phyloP scores from a whole-genome alignment of 2,113 vertebrate species.

The Carollia perspicillata region DNA sequence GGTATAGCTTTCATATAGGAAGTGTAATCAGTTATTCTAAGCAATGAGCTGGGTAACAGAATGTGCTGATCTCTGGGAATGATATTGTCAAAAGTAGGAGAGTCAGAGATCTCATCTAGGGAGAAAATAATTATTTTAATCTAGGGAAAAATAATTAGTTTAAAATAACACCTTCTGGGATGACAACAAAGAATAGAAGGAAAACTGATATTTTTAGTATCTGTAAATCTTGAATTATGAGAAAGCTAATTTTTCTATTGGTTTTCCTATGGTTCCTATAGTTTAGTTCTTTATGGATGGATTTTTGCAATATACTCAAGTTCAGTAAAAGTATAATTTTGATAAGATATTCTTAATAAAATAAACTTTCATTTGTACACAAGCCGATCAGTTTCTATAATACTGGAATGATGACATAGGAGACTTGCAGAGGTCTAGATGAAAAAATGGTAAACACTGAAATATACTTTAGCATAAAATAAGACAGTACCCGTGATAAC shows the following conservation, averaged over 20 bases:
- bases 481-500: not conserved
- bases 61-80: not conserved
- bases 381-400: not conserved
- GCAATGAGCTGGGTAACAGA: not conserved
- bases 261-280: not conserved
- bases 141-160: not conserved
- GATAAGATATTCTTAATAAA: constrained; percentile 21
- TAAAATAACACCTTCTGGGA: not conserved
- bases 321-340: not conserved
- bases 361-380: not conserved
- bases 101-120: not conserved
- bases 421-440: not conserved
- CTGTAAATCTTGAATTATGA: not conserved
- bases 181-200: not conserved
- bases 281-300: not conserved
- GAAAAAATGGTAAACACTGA: not conserved
- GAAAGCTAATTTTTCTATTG: not conserved
- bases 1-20: not conserved
- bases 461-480: not conserved
- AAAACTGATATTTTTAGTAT: constrained; percentile 19
- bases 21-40: not conserved
- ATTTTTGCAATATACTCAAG: not conserved
- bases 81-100: not conserved
- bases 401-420: not conserved
- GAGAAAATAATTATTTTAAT: not conserved